Conservation (phyloP, 2,888 invertebrate species). For the Lochmaea capreae region DNA sequence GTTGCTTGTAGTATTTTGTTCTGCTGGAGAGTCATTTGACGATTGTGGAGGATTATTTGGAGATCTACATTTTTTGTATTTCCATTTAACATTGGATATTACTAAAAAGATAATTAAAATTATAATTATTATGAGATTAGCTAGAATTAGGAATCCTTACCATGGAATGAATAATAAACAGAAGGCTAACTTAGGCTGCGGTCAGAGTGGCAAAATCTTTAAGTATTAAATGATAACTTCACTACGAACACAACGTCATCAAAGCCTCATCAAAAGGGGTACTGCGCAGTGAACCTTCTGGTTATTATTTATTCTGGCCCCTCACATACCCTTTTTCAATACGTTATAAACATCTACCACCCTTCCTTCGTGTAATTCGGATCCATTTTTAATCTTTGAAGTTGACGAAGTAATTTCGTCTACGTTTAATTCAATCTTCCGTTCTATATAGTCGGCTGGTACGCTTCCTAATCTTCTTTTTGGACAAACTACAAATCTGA, state of each 20-base stretch:
- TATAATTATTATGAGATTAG: neutral
- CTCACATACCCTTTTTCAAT: neutral
- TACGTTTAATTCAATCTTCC: neutral
- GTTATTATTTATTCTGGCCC: too few relatives aligned
- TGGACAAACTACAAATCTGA: constrained; percentile 1
- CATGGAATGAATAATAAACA: too few relatives aligned
- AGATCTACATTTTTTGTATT: constrained; percentile 7
- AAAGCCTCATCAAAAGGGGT: too few relatives aligned
- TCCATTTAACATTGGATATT: constrained; percentile 11
- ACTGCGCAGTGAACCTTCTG: too few relatives aligned
- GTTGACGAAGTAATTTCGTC: neutral
- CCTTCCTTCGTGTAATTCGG: constrained; percentile 1
- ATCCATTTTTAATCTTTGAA: neutral
- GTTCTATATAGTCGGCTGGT: neutral
- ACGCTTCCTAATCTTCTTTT: neutral
- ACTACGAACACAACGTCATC: too few relatives aligned
- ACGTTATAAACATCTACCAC: constrained; percentile 1
- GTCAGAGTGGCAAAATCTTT: too few relatives aligned
- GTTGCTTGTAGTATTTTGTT: neutral
- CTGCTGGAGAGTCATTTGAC: neutral
- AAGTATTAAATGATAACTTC: too few relatives aligned
- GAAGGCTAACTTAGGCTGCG: too few relatives aligned
- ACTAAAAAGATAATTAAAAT: neutral
- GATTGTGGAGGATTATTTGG: neutral
- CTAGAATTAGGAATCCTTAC: too few relatives aligned